phyloP scores from a whole-genome alignment of 2,113 vertebrate species.

The Pelobates fuscus region DNA sequence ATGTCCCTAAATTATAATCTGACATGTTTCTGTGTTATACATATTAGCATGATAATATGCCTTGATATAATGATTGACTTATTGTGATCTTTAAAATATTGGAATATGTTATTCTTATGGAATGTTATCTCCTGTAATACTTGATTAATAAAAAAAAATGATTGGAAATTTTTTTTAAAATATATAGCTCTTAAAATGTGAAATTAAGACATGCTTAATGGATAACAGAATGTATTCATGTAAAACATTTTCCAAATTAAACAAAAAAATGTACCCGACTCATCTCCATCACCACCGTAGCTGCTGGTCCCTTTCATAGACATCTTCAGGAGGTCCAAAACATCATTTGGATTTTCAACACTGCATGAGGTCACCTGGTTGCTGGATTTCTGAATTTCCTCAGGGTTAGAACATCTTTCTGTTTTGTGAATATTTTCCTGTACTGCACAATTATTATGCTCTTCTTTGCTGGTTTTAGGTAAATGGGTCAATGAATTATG shows the following conservation, averaged over 20 bases:
- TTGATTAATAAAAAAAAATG: too few species aligned
- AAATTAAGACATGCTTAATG: too few species aligned
- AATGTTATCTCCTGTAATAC: too few species aligned
- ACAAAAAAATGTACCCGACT: slow-evolving; percentile 41
- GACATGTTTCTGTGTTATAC: too few species aligned
- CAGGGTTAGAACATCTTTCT: background rate
- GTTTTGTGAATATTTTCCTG: background rate
- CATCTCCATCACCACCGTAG: slow-evolving; percentile 52
- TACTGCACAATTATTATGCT: background rate
- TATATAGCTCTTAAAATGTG: too few species aligned
- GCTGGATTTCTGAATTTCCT: slow-evolving; percentile 30
- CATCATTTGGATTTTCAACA: slow-evolving; percentile 26
- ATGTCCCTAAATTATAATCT: too few species aligned
- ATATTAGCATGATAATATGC: too few species aligned
- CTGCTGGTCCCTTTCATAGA: slow-evolving; percentile 55
- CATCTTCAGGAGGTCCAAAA: slow-evolving; percentile 52
- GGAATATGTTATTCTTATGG: too few species aligned
- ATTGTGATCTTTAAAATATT: too few species aligned
- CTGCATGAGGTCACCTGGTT: background rate
- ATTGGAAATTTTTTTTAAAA: too few species aligned
- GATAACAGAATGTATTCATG: too few species aligned
- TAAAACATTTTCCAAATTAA: background rate
- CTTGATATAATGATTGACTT: too few species aligned
- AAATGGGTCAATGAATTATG: background rate
- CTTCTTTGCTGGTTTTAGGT: background rate